Evolutionary conservation across 1,140 invertebrate species (phyloP), one percentile per base, ranked within the genome.

Genomic region (Akabosia matsudoensis): DNA sequence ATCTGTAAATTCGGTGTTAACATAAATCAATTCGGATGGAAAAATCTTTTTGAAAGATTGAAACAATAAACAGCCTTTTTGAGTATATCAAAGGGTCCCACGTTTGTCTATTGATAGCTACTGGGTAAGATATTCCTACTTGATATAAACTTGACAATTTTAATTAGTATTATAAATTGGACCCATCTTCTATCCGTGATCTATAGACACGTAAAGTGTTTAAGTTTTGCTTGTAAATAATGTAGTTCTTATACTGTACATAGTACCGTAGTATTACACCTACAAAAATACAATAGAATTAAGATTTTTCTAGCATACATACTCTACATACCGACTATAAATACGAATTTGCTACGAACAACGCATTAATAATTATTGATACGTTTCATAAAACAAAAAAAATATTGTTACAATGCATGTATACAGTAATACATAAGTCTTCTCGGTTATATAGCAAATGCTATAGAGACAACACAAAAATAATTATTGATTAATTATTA

Each of bases 271-370:
- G 54, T 24, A 61, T 61, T 61, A 61, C 24, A 61, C 24, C 10
- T 13, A 51, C n/a, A 51, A 10, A 51, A 13, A 13, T 51, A 61
- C 24, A 61, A 61, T 16, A 61, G 7, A 61, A n/a, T n/a, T 7
- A 10, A 45, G 37, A 16, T 61, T 14, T 61, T 13, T 24, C 13
- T 13, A 61, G 14, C 24, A 7, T 61, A 24, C 24, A 61, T 10
- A 51, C n/a, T 13, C 10, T 51, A 51, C n/a, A n/a, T 61, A 61
- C 7, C n/a, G 24, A 61, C 4, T n/a, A 61, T 61, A 16, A 61
- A 61, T 61, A 61, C 54, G 54, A 61, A 61, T 61, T 61, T 61
- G 54, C 54, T 61, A 61, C 54, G 54, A 61, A 24, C 54, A 24
- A 61, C 54, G 24, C 24, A 61, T n/a, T 61, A 61, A 61, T 61